phyloP scores from a whole-genome alignment of 2,797 vertebrate genomes.

The Chaenodraco wilsoni region DNA sequence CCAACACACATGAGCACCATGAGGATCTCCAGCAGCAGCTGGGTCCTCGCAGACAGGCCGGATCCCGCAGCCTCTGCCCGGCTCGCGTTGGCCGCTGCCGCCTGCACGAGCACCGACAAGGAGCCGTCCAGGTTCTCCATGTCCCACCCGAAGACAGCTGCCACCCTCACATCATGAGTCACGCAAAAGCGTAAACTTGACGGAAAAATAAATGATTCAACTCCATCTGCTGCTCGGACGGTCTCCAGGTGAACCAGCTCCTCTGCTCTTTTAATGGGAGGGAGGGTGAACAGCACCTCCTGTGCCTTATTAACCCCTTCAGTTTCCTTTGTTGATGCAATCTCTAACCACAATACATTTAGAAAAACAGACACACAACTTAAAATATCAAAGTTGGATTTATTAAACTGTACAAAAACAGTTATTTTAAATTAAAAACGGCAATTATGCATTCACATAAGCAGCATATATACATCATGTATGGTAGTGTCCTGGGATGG shows the following conservation, averaged over 20 bases:
- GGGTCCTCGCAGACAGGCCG: constrained; percentile 38
- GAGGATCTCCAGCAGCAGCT: constrained; percentile 80
- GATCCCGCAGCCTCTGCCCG: background rate
- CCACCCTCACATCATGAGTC: constrained; percentile 32
- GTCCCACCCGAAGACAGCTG: background rate
- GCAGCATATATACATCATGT: constrained; percentile 2
- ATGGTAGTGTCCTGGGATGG: background rate
- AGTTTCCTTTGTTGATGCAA: background rate
- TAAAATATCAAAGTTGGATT: constrained; percentile 18
- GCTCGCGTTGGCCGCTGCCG: constrained; percentile 57
- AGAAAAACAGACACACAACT: background rate
- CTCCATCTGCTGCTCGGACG: constrained; percentile 22
- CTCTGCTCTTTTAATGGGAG: background rate
- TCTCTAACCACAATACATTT: background rate
- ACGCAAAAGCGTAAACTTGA: background rate
- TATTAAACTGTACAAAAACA: constrained; percentile 18
- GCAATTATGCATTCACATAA: background rate
- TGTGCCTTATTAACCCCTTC: constrained; percentile 45
- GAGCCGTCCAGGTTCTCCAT: constrained; percentile 66
- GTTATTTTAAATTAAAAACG: constrained; percentile 11
- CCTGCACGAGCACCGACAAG: constrained; percentile 40
- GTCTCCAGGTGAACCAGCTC: constrained; percentile 56
- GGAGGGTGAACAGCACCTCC: constrained; percentile 31
- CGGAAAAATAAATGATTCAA: constrained; percentile 8
- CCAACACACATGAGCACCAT: constrained; percentile 85